These are phyloP conservation scores for Montipora efflorescens DNA, from an alignment of 64 coral and sea anemone genomes.

Conservation along the genomic window DNA sequence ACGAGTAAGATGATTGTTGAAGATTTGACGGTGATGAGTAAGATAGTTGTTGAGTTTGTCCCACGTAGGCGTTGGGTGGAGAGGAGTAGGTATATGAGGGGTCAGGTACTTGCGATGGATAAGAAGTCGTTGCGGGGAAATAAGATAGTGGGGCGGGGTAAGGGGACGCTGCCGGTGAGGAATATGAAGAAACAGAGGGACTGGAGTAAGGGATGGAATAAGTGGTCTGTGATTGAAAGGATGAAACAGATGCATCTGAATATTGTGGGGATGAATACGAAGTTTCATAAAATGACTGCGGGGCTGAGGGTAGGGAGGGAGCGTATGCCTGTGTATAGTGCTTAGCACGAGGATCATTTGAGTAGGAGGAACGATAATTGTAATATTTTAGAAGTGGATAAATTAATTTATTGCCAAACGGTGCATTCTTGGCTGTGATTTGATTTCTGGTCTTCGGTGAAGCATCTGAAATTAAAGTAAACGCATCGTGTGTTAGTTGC, in stretches of 20 bases:
- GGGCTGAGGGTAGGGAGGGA: not conserved
- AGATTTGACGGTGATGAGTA: not conserved
- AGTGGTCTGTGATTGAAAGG: not conserved
- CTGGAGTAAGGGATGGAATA: not conserved
- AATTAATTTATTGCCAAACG: not conserved
- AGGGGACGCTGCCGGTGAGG: not conserved
- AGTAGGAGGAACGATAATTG: not conserved
- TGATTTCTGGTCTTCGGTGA: not conserved
- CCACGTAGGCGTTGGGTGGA: not conserved
- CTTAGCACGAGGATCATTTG: not conserved
- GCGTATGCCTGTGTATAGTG: slow-evolving; percentile 1
- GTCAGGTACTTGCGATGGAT: slow-evolving; percentile 17
- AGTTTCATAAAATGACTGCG: not conserved
- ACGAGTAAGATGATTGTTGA: not conserved
- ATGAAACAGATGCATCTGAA: not conserved
- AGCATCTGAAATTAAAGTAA: not conserved
- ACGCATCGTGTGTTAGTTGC: not conserved
- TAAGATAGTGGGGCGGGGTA: not conserved
- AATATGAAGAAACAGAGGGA: not conserved
- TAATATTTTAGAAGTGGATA: not conserved
- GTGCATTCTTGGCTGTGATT: not conserved
- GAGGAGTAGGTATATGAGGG: not conserved
- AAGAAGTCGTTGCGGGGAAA: not conserved
- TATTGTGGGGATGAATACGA: not conserved
- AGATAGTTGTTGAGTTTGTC: slow-evolving; percentile 28